Base-by-base conservation (phyloP, 64 coral and sea anemone species). In the Pocillopora damicornis region DNA sequence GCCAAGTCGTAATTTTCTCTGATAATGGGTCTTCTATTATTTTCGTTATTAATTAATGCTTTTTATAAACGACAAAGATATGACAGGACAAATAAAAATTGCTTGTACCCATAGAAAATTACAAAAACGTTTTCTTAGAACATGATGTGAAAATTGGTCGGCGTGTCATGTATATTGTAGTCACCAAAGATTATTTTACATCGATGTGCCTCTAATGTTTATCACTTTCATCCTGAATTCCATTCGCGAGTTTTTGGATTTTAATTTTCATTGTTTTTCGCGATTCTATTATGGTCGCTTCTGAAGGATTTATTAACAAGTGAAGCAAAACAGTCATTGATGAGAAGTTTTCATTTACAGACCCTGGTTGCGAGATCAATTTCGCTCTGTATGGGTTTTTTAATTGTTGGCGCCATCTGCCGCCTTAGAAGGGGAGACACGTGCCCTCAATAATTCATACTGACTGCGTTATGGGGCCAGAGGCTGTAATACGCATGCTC, bases 371-470 rank as follows among this genome's bases (percentile, higher is more conserved):
- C 12, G 64, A 72, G 81, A 85, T 85, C 81, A 85, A 73, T 85
- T 85, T 85, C 65, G 35, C 37, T 85, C 63, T 85, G 64, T 85
- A 73, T 85, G 64, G 25, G 81, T 85, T 85, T 85, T 85, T 22
- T 73, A 85, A 73, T 85, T 85, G 81, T 72, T 42, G 81, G 64
- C 64, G 81, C 81, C 81, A 85, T 85, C 81, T 85, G 81, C 81
- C 30, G 37, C 45, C 37, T 14, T 26, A 66, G 38, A 68, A 83
- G 61, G 65, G 62, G 61, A 42, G 67, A 57, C 79, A 85, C 81
- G 81, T 85, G 81, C 81, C 81, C 64, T 72, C 81, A 85, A 85
- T 85, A 85, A 85, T 85, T 85, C 81, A 85, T 57, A 72, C 37
- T 85, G 58, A 65, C 81, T 85, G 81, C 37, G 81, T 73, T 85